phyloP scores from a whole-genome alignment of 2,797 vertebrate genomes.

The Cyclura pinguis region DNA sequence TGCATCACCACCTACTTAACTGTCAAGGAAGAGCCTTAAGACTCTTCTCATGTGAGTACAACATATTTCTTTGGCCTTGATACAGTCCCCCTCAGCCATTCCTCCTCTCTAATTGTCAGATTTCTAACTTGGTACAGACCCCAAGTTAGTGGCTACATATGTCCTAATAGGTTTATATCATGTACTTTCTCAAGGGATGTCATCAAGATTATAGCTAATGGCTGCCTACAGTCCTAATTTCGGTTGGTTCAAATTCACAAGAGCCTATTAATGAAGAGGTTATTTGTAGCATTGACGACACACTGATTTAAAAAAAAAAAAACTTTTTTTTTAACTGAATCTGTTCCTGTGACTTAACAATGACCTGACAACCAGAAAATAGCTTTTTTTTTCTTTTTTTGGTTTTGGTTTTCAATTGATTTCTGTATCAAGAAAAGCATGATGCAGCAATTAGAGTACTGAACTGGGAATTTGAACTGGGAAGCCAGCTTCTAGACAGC shows the following conservation, averaged over 20 bases:
- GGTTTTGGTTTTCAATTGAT: background rate
- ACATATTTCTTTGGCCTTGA: slow-evolving; percentile 11
- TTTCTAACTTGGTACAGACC: slow-evolving; percentile 31
- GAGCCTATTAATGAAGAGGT: background rate
- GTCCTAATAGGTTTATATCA: slow-evolving; percentile 8
- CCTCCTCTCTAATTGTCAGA: slow-evolving; percentile 38
- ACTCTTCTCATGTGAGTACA: background rate
- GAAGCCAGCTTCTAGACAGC: too few relatives aligned
- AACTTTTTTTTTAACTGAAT: background rate
- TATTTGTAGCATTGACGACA: background rate
- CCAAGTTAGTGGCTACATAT: background rate
- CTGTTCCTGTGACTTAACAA: background rate
- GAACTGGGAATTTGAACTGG: background rate
- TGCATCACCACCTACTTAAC: slow-evolving; percentile 7
- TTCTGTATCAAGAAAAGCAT: background rate
- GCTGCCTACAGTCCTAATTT: background rate
- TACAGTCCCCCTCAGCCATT: slow-evolving; percentile 51
- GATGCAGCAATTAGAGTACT: background rate
- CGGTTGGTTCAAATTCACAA: background rate
- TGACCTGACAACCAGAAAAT: background rate
- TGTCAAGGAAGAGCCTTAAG: slow-evolving; percentile 49
- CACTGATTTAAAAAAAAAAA: background rate
- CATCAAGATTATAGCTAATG: slow-evolving; percentile 13
- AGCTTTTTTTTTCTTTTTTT: background rate
- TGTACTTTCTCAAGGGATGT: background rate